A percentile compares a stretch with the other conserved stretches of the same genome.
These are phyloP conservation scores for Mystacides longicornis DNA, from an alignment of 2,888 invertebrate genomes.

Conservation along the genomic window DNA sequence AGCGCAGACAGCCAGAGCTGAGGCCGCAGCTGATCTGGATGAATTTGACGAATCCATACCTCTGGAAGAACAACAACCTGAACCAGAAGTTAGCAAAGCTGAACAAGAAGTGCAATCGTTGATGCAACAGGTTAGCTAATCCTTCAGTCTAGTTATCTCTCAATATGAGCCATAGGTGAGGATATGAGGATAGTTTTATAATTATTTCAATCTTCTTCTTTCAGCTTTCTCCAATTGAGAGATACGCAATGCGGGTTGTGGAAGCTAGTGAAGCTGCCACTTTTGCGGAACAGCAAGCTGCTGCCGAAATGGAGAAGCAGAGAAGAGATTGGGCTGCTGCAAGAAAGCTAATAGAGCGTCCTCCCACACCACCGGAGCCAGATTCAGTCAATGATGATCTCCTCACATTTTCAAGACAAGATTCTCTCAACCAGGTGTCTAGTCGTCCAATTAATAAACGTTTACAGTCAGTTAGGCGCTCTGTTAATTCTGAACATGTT, in stretches of 20 bases:
- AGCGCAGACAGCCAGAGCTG: slow-evolving; percentile 80
- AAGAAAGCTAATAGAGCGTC: slow-evolving; percentile 55
- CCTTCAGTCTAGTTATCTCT: neutral
- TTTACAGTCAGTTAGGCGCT: slow-evolving; percentile 9
- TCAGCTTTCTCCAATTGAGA: slow-evolving; percentile 88
- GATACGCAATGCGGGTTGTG: slow-evolving; percentile 89
- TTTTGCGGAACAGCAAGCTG: slow-evolving; percentile 82
- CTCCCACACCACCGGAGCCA: slow-evolving; percentile 36
- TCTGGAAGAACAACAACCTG: slow-evolving; percentile 58
- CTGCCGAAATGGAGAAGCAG: slow-evolving; percentile 78
- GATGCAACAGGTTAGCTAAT: slow-evolving; percentile 57
- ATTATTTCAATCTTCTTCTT: too few species aligned
- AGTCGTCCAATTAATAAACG: slow-evolving; percentile 23
- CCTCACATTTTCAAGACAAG: slow-evolving; percentile 69
- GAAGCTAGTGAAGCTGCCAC: slow-evolving; percentile 81
- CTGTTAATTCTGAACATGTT: neutral
- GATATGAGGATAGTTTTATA: too few species aligned
- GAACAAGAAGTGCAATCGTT: slow-evolving; percentile 65
- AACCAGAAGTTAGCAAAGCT: slow-evolving; percentile 54
- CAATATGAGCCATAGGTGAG: too few species aligned
- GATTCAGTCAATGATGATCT: slow-evolving; percentile 54
- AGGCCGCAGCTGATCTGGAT: slow-evolving; percentile 81
- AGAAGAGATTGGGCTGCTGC: slow-evolving; percentile 86
- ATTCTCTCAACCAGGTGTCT: slow-evolving; percentile 72
- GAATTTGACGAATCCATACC: slow-evolving; percentile 96